These are phyloP conservation scores for Eumerus sabulonum DNA, from an alignment of 2,888 invertebrate species.

Conservation along the genomic window DNA sequence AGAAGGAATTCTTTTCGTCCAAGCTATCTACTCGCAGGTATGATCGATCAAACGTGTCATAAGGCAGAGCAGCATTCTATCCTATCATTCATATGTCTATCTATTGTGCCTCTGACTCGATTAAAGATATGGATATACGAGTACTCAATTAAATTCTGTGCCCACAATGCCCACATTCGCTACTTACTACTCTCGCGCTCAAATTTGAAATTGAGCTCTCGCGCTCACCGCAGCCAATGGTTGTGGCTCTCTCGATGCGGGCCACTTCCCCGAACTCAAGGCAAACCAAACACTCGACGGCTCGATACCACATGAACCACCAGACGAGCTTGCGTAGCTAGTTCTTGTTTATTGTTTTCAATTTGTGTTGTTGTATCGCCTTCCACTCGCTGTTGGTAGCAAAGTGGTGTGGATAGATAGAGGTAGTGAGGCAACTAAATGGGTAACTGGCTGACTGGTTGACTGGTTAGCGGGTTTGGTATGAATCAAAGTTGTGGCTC, in stretches of 20 bases:
- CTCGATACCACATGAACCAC: too few species aligned
- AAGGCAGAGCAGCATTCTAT: too few species aligned
- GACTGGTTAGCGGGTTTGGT: slow-evolving; percentile 56
- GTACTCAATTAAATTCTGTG: too few species aligned
- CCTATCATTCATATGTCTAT: too few species aligned
- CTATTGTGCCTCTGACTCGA: slow-evolving; percentile 1
- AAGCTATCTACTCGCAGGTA: too few species aligned
- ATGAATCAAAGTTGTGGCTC: slow-evolving; percentile 50
- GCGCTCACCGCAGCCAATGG: neutral
- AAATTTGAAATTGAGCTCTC: slow-evolving; percentile 11
- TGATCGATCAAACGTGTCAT: too few species aligned
- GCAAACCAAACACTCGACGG: too few species aligned
- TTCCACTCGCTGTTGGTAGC: slow-evolving; percentile 7
- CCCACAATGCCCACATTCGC: too few species aligned
- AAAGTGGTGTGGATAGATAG: slow-evolving; percentile 9
- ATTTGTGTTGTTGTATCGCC: too few species aligned
- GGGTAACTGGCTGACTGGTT: slow-evolving; percentile 13
- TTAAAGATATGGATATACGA: neutral
- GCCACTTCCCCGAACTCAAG: slow-evolving; percentile 35
- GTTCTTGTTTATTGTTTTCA: too few species aligned
- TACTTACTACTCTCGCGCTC: too few species aligned
- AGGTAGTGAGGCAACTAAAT: slow-evolving; percentile 1
- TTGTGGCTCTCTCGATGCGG: slow-evolving; percentile 20
- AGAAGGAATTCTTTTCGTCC: neutral
- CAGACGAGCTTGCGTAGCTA: slow-evolving; percentile 6